A percentile compares a stretch with the other conserved stretches of the same genome.
These are phyloP conservation scores for Malaclemys terrapin DNA, from an alignment of 2,113 vertebrate genomes.

Conservation along the genomic window DNA sequence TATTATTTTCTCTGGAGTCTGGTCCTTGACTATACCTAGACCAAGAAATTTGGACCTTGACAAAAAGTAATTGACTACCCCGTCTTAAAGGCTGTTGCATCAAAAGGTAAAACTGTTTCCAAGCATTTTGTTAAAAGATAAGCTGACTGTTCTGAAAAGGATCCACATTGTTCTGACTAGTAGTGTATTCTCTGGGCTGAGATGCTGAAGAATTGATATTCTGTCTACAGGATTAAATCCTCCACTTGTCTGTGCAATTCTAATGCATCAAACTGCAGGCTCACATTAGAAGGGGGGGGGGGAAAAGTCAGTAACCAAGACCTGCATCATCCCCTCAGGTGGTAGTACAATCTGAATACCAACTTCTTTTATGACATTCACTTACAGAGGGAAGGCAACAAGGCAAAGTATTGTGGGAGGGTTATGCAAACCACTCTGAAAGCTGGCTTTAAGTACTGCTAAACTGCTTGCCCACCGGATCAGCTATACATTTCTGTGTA, in stretches of 20 bases:
- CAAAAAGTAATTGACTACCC: too few relatives aligned
- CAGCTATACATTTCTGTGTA: conserved; percentile 16
- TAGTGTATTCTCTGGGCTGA: conserved; percentile 1
- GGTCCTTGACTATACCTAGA: too few relatives aligned
- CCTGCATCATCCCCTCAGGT: conserved; percentile 18
- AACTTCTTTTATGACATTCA: background rate
- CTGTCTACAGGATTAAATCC: background rate
- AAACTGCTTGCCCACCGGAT: background rate
- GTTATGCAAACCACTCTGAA: conserved; percentile 24
- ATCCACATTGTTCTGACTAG: conserved; percentile 44
- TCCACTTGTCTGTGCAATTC: conserved; percentile 20
- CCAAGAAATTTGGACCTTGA: too few relatives aligned
- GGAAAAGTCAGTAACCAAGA: background rate
- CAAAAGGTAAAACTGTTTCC: background rate
- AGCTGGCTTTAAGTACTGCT: conserved; percentile 2
- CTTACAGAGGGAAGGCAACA: conserved; percentile 2
- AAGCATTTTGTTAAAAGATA: conserved; percentile 6
- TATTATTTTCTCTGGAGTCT: too few relatives aligned
- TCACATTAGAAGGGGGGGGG: background rate
- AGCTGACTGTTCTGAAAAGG: background rate
- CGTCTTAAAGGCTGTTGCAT: background rate
- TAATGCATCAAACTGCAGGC: conserved; percentile 15
- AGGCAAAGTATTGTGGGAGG: background rate
- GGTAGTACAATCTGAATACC: background rate
- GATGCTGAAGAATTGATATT: conserved; percentile 35